Conservation (phyloP, 1,140 invertebrate genomes). For the Polypedilum pembai region DNA sequence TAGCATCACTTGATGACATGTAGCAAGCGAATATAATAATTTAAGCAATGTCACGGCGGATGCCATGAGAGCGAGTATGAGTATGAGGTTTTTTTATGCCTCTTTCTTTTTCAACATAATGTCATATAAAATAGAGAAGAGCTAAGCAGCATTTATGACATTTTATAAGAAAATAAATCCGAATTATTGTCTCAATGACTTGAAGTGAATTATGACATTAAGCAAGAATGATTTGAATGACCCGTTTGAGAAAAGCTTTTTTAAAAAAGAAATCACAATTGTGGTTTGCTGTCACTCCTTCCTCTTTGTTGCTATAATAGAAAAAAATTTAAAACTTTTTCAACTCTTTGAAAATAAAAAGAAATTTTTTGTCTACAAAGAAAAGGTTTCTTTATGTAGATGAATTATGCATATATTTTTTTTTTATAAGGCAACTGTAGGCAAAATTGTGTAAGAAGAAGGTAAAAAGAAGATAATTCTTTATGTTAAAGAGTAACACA, state of each 20-base stretch:
- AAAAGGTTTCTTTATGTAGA: neutral
- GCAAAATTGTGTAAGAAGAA: neutral
- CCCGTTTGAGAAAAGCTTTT: no score
- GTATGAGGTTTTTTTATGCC: neutral
- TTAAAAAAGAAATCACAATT: no score
- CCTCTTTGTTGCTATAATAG: no score
- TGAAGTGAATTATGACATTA: no score
- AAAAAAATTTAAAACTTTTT: no score
- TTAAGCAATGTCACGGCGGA: no score
- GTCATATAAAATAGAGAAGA: neutral
- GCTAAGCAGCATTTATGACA: conserved; percentile 4
- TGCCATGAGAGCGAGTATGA: neutral
- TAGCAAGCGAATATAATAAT: no score
- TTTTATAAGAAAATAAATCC: conserved; percentile 14
- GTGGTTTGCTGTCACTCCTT: no score
- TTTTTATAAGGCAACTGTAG: conserved; percentile 12
- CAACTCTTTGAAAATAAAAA: neutral
- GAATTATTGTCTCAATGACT: conserved; percentile 3
- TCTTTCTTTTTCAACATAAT: conserved; percentile 1
- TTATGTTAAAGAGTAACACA: neutral
- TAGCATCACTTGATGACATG: conserved; percentile 4
- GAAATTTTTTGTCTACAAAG: neutral
- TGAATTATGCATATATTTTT: conserved; percentile 4
- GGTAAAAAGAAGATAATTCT: neutral
- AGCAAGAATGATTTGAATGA: no score